phyloP scores from a whole-genome alignment of 30 jellyfish, hydroid and myxozoan genomes.

The Pseudorhiza aurosa region DNA sequence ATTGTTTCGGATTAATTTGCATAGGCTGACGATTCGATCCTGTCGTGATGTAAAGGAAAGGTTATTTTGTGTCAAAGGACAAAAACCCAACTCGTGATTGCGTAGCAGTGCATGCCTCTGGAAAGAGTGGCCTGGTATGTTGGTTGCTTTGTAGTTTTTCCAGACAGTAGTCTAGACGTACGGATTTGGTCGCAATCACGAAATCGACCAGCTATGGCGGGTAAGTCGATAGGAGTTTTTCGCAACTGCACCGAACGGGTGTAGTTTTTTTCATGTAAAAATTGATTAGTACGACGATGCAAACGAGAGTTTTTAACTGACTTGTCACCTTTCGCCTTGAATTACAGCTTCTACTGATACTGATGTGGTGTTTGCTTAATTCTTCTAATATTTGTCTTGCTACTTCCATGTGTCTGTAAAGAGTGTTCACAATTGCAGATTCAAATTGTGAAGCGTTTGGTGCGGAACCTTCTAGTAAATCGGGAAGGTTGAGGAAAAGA shows the following conservation, averaged over 20 bases:
- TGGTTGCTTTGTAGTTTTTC: conserved; percentile 9
- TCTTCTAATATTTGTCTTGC: not conserved
- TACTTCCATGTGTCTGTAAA: not conserved
- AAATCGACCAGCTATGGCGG: conserved; percentile 57
- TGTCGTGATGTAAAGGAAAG: conserved; percentile 16
- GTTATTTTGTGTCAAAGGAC: conserved; percentile 63
- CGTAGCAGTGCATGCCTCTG: not conserved
- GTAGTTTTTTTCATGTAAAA: too few species aligned
- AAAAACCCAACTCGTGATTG: not conserved
- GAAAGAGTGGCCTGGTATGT: conserved; percentile 18
- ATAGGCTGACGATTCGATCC: too few species aligned
- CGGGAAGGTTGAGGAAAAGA: conserved; percentile 63
- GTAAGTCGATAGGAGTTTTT: conserved; percentile 23
- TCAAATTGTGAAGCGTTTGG: conserved; percentile 26
- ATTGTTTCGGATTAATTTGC: too few species aligned
- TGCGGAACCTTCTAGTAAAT: conserved; percentile 23
- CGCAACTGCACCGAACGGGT: too few species aligned
- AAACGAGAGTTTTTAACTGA: too few species aligned
- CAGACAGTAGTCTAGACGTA: conserved; percentile 79
- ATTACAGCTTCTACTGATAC: not conserved
- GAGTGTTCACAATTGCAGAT: not conserved
- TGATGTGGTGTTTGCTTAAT: too few species aligned
- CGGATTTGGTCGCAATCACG: conserved; percentile 42
- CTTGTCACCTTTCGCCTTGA: conserved; percentile 57
- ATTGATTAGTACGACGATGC: too few species aligned